A percentile compares a stretch with the other conserved stretches of the same genome.
Evolutionary conservation across 2,113 vertebrate genomes (phyloP).

Genomic region (Pseudopodoces humilis): DNA sequence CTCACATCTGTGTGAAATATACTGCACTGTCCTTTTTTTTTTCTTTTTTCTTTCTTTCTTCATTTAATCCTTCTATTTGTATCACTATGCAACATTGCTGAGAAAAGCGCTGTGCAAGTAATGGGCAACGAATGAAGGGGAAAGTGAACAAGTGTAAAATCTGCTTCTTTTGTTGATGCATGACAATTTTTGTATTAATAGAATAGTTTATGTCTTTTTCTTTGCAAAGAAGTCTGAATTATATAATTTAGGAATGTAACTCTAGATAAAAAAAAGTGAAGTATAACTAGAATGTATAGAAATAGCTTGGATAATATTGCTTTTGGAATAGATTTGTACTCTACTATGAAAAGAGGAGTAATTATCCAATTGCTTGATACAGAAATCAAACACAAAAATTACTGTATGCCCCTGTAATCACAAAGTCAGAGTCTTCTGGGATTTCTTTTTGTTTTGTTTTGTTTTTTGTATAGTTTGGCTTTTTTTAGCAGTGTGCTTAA

Average conservation of each 20-base stretch:
- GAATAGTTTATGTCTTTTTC: not conserved
- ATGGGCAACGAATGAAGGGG: not conserved
- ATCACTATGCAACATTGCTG: not conserved
- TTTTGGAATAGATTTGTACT: not conserved
- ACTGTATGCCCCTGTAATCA: not conserved
- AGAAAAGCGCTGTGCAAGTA: not conserved
- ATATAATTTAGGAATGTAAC: not conserved
- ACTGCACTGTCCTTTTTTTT: not conserved
- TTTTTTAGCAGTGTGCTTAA: not conserved
- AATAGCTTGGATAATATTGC: not conserved
- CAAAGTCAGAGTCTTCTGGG: not conserved
- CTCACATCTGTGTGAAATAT: not conserved
- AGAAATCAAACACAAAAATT: not conserved
- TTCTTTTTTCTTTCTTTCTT: not conserved
- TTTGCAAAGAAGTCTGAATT: not conserved
- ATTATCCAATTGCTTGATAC: not conserved
- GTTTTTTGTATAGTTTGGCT: no score
- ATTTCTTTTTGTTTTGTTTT: not conserved
- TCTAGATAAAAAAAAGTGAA: not conserved
- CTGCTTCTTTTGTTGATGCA: not conserved
- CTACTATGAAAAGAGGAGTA: not conserved
- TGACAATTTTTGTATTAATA: not conserved
- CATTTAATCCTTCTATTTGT: not conserved
- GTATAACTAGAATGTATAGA: not conserved
- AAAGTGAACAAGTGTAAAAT: not conserved